Conservation (phyloP, 1,140 invertebrate genomes). For the Scaptomyza hsui region DNA sequence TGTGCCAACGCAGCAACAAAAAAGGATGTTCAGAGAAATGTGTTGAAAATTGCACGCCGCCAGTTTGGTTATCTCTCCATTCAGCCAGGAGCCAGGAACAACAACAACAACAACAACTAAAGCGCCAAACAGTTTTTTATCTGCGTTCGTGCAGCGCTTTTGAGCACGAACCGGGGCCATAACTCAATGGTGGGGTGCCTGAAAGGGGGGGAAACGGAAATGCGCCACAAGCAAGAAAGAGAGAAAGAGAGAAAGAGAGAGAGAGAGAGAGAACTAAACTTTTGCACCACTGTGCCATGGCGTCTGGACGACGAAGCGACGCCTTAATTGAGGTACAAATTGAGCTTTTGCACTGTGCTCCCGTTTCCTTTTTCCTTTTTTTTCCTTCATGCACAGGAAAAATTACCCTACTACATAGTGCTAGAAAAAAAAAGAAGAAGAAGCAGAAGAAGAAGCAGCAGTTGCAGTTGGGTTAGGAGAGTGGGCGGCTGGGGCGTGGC, state of each 20-base stretch:
- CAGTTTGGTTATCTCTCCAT: conserved; percentile 78
- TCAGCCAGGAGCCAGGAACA: conserved; percentile 54
- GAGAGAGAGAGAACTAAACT: background rate
- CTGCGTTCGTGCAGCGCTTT: conserved; percentile 75
- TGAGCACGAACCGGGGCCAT: conserved; percentile 70
- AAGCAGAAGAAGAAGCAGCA: conserved; percentile 6
- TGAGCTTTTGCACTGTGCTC: conserved; percentile 64
- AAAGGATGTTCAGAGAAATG: conserved; percentile 71
- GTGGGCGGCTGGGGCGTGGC: conserved; percentile 43
- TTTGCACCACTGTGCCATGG: conserved; percentile 74
- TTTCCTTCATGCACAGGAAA: conserved; percentile 38
- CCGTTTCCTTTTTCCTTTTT: conserved; percentile 13
- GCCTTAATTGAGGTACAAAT: conserved; percentile 83
- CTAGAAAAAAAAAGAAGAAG: conserved; percentile 24
- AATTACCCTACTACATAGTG: conserved; percentile 36
- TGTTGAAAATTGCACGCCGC: conserved; percentile 76
- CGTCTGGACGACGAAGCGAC: conserved; percentile 46
- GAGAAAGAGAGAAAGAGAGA: too few relatives aligned
- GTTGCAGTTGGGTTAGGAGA: background rate
- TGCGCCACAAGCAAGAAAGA: conserved; percentile 66
- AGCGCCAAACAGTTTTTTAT: conserved; percentile 72
- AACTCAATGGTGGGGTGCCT: conserved; percentile 50
- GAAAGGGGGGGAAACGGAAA: conserved; percentile 63
- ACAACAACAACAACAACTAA: background rate
- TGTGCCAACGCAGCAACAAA: conserved; percentile 45